phyloP scores from a whole-genome alignment of 1,140 invertebrate genomes.

The Achatina immaculata region DNA sequence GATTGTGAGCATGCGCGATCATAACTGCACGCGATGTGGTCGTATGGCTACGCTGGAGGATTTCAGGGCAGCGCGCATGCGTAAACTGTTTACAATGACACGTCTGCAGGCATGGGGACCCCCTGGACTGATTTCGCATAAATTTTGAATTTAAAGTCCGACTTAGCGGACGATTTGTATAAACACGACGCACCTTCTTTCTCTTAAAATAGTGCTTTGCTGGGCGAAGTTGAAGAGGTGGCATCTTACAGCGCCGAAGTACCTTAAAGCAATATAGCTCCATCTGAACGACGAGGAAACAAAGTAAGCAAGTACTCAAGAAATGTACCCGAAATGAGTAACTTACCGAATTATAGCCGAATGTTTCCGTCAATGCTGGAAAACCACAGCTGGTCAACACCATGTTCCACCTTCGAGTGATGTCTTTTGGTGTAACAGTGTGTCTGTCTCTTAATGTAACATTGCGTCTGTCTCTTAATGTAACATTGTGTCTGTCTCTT shows the following conservation, averaged over 20 bases:
- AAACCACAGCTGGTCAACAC: no score
- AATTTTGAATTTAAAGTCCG: not conserved
- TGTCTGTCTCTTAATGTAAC: no score
- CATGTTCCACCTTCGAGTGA: no score
- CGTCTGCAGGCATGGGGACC: conserved; percentile 14
- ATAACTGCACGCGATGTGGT: conserved; percentile 34
- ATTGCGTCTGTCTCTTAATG: no score
- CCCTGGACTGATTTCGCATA: not conserved
- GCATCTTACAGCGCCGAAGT: not conserved
- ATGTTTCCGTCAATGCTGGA: no score
- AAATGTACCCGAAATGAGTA: no score
- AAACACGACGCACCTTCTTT: not conserved
- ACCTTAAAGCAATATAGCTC: not conserved
- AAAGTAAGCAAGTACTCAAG: no score
- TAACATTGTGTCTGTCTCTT: no score
- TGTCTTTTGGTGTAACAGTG: no score
- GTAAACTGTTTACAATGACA: conserved; percentile 40
- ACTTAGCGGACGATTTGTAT: not conserved
- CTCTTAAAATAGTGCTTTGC: not conserved
- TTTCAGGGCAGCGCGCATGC: conserved; percentile 19
- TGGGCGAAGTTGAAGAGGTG: not conserved
- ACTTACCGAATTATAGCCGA: no score
- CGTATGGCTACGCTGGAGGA: conserved; percentile 16
- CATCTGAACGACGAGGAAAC: no score
- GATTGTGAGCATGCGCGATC: conserved; percentile 21